Percentiles rank a stretch among this genome's conserved stretches.
Conservation (phyloP, 1,140 invertebrate species). For the Meloidogyne hapla region DNA sequence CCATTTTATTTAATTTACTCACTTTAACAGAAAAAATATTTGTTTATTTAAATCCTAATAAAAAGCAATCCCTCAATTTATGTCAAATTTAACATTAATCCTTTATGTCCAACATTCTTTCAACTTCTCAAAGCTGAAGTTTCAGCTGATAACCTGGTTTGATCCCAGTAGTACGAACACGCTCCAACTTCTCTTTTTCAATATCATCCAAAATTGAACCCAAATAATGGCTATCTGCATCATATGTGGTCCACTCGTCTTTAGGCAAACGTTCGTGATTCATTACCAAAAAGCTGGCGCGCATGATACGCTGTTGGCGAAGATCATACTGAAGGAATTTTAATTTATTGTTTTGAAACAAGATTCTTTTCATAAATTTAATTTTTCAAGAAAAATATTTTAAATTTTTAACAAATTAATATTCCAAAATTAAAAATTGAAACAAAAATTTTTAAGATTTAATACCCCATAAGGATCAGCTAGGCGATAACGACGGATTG, state of each 20-base stretch:
- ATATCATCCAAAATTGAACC: constrained; percentile 63
- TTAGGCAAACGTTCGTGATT: constrained; percentile 61
- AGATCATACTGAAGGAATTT: constrained; percentile 19
- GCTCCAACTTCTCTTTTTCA: constrained; percentile 59
- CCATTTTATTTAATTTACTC: not conserved
- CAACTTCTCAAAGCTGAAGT: not conserved
- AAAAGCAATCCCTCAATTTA: not conserved
- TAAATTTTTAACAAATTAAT: not conserved
- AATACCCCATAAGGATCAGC: constrained; percentile 46
- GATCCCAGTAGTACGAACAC: constrained; percentile 49
- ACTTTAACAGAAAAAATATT: not conserved
- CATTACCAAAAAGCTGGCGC: constrained; percentile 34
- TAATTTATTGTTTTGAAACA: not conserved
- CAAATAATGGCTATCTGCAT: constrained; percentile 62
- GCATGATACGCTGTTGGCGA: constrained; percentile 24
- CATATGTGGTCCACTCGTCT: constrained; percentile 60
- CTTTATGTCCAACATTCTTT: not conserved
- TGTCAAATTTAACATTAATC: not conserved
- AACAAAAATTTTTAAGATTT: no score
- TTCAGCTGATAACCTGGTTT: constrained; percentile 52
- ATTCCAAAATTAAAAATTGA: not conserved
- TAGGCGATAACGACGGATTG: constrained; percentile 60
- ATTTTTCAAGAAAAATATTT: not conserved
- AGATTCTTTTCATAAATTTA: no score
- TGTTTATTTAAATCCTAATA: not conserved